These are phyloP conservation scores for Cirrhinus molitorella DNA, from an alignment of 2,797 vertebrate species.

Conservation along the genomic window DNA sequence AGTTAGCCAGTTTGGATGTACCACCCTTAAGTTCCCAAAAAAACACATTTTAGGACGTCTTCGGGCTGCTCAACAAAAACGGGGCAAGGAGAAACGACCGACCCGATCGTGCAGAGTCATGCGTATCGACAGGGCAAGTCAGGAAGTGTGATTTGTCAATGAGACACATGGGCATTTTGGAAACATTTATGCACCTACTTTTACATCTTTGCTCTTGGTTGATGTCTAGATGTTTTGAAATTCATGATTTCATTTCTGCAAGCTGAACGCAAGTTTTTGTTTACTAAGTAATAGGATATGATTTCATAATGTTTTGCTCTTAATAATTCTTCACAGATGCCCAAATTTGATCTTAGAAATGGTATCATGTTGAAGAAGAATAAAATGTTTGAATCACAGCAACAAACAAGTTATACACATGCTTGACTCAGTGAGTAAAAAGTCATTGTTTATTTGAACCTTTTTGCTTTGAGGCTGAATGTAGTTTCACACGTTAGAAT, in stretches of 20 bases:
- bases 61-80: slow-evolving; percentile 76
- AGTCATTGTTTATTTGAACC: background rate
- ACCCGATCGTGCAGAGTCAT: slow-evolving; percentile 37
- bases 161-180: background rate
- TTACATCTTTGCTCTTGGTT: slow-evolving; percentile 28
- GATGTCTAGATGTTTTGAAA: slow-evolving; percentile 34
- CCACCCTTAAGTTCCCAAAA: slow-evolving; percentile 85
- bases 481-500: background rate
- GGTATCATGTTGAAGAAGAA: background rate
- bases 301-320: background rate
- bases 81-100: slow-evolving; percentile 52
- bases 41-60: slow-evolving; percentile 82
- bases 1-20: slow-evolving; percentile 86
- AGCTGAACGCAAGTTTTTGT: slow-evolving; percentile 11
- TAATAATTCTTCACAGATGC: background rate
- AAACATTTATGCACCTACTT: slow-evolving; percentile 22
- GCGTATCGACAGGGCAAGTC: slow-evolving; percentile 30
- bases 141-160: slow-evolving; percentile 44
- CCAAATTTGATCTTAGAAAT: background rate
- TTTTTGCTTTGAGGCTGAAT: slow-evolving; percentile 2
- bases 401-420: background rate
- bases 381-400: background rate
- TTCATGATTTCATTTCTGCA: background rate
- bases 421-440: background rate
- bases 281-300: background rate